Conservation (phyloP, 2,888 invertebrate species). For the Parnassius orleans region DNA sequence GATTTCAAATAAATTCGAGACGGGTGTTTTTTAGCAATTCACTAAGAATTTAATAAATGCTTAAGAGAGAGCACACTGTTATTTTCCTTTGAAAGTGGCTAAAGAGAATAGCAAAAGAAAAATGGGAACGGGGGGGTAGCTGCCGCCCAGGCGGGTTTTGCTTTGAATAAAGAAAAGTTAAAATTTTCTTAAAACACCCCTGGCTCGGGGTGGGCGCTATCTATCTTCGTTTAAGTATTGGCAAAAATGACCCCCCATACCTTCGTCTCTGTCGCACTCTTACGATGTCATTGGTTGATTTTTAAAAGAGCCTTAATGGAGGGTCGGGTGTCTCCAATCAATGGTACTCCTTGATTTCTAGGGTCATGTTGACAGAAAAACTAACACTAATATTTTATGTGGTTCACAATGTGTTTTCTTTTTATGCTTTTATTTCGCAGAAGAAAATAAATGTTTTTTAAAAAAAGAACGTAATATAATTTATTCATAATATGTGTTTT, state of each 20-base stretch:
- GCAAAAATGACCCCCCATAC: conserved; percentile 69
- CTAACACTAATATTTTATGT: not conserved
- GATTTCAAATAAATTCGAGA: conserved; percentile 24
- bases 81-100: conserved; percentile 74
- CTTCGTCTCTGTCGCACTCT: conserved; percentile 53
- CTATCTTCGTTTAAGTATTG: conserved; percentile 79
- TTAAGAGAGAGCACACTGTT: conserved; percentile 64
- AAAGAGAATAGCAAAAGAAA: conserved; percentile 77
- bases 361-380: not conserved
- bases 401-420: too few species aligned
- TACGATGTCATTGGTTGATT: conserved; percentile 64
- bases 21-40: conserved; percentile 24
- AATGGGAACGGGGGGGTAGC: conserved; percentile 45
- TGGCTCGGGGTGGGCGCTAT: conserved; percentile 57
- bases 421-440: too few species aligned
- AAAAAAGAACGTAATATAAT: too few species aligned
- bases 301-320: conserved; percentile 48
- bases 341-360: conserved; percentile 28
- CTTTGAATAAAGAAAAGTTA: conserved; percentile 79
- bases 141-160: conserved; percentile 41
- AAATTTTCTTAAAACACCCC: conserved; percentile 76
- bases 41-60: conserved; percentile 74
- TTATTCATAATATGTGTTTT: too few species aligned
- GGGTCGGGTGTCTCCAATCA: conserved; percentile 33
- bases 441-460: too few species aligned